Conservation (phyloP, 2,888 invertebrate genomes). For the Pristionchus entomophagus region DNA sequence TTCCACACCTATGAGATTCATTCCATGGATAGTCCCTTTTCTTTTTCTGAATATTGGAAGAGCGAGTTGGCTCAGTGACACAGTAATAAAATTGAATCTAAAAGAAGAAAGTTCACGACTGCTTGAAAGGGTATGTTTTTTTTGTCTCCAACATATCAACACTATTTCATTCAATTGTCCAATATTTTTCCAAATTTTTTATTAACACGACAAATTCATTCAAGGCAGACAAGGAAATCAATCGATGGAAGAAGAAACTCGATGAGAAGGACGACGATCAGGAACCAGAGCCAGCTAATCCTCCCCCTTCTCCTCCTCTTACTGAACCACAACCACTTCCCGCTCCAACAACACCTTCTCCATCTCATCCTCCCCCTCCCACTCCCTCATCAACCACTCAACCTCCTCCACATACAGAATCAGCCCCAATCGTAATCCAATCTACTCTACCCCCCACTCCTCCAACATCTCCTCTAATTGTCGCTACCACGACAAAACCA, state of each 20-base stretch:
- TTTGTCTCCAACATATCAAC: too few relatives aligned
- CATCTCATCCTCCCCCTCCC: not conserved
- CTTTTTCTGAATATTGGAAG: too few relatives aligned
- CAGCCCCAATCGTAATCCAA: too few relatives aligned
- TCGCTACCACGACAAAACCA: not conserved
- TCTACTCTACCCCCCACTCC: not conserved
- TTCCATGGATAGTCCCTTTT: too few relatives aligned
- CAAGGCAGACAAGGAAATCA: not conserved
- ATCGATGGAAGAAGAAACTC: not conserved
- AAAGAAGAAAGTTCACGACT: too few relatives aligned
- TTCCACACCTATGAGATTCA: too few relatives aligned
- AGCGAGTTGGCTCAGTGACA: too few relatives aligned
- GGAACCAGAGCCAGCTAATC: too few relatives aligned
- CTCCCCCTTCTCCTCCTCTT: not conserved
- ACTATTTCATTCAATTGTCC: too few relatives aligned
- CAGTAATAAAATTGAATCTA: too few relatives aligned
- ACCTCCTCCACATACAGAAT: not conserved
- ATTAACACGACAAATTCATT: not conserved
- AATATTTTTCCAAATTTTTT: not conserved
- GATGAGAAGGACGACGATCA: not conserved
- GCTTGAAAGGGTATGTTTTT: too few relatives aligned
- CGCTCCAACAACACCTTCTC: not conserved
- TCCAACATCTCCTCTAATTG: not conserved
- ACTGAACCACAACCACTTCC: not conserved
- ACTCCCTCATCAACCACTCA: too few relatives aligned